phyloP scores from a whole-genome alignment of 2,797 vertebrate genomes.

The Onychomys leucogaster region DNA sequence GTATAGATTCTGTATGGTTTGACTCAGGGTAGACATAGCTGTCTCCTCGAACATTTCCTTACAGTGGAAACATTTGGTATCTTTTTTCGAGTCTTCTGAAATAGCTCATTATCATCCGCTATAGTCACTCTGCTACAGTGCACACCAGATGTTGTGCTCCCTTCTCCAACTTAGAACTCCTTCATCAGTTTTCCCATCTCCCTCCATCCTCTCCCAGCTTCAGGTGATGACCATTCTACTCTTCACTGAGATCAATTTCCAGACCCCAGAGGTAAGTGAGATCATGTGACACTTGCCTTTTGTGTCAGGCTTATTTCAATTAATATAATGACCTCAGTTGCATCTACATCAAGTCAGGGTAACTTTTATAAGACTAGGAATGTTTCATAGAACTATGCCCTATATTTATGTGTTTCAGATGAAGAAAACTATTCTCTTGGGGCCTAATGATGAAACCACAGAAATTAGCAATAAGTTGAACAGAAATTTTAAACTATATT shows the following conservation, averaged over 20 bases:
- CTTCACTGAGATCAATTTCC: not conserved
- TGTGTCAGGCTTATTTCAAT: not conserved
- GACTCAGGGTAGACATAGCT: not conserved
- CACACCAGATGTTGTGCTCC: not conserved
- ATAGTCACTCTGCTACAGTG: not conserved
- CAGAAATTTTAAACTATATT: slow-evolving; percentile 65
- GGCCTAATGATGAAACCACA: slow-evolving; percentile 75
- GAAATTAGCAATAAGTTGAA: slow-evolving; percentile 64
- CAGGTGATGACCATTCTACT: not conserved
- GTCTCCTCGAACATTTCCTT: not conserved
- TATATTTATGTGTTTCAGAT: slow-evolving; percentile 66
- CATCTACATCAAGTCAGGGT: not conserved
- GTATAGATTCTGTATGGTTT: not conserved
- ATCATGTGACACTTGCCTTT: not conserved
- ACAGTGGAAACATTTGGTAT: not conserved
- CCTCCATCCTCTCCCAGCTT: not conserved
- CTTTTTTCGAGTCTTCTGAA: not conserved
- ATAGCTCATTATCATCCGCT: not conserved
- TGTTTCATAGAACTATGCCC: slow-evolving; percentile 68
- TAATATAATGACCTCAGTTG: not conserved
- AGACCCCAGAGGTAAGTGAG: not conserved
- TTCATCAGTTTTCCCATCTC: not conserved
- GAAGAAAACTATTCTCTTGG: slow-evolving; percentile 76
- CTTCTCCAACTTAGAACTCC: not conserved
- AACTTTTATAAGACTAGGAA: slow-evolving; percentile 59